These are phyloP conservation scores for Diglossa cyanea DNA, from an alignment of 2,797 vertebrate species.

Conservation along the genomic window DNA sequence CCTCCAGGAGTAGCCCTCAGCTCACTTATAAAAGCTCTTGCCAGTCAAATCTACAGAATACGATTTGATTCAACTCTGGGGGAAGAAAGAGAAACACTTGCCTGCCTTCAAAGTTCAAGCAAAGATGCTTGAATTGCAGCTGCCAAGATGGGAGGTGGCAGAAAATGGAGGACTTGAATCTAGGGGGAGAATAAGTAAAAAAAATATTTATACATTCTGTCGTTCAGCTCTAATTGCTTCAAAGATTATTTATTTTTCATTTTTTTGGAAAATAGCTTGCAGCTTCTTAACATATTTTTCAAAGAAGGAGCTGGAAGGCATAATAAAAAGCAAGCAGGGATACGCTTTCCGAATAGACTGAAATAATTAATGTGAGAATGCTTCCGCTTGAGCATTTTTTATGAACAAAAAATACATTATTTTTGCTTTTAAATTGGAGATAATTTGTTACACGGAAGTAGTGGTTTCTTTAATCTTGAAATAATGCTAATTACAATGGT, in stretches of 20 bases:
- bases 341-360: constrained; percentile 78
- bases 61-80: constrained; percentile 68
- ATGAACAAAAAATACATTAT: constrained; percentile 79
- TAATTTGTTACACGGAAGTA: constrained; percentile 80
- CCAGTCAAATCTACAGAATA: constrained; percentile 74
- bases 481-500: constrained; percentile 77
- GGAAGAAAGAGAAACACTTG: constrained; percentile 70
- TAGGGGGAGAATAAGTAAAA: constrained; percentile 75
- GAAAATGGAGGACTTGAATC: constrained; percentile 69
- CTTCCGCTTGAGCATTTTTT: constrained; percentile 77
- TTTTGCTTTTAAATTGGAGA: constrained; percentile 80
- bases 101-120: constrained; percentile 74
- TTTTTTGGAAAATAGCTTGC: constrained; percentile 77
- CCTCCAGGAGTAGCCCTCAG: constrained; percentile 70
- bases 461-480: constrained; percentile 81
- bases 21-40: constrained; percentile 73
- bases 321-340: constrained; percentile 82
- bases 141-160: constrained; percentile 71
- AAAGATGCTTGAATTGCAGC: constrained; percentile 68
- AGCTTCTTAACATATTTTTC: constrained; percentile 80
- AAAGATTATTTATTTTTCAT: constrained; percentile 81
- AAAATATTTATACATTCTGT: constrained; percentile 76
- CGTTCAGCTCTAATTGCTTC: constrained; percentile 79
- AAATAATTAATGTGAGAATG: constrained; percentile 83
- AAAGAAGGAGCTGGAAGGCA: constrained; percentile 80